A percentile compares a stretch with the other conserved stretches of the same genome.
phyloP scores from a whole-genome alignment of 2,888 invertebrate species.

The Poecilobothrus nobilitatus region DNA sequence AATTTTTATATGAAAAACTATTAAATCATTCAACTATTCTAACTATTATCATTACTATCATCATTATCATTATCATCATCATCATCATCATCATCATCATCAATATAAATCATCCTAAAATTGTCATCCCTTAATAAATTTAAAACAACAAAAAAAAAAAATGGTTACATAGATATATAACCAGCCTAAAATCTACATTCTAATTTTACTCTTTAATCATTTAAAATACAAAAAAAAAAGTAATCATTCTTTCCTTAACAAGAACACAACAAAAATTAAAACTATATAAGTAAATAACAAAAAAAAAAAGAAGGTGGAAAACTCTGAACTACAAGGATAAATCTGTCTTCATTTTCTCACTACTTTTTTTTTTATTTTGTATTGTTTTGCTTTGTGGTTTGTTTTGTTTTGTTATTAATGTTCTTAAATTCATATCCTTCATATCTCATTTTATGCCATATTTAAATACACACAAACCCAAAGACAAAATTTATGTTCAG shows the following conservation, averaged over 20 bases:
- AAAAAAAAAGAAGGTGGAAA: neutral
- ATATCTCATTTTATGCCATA: neutral
- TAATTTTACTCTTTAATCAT: slow-evolving; percentile 2
- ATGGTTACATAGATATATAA: too few species aligned
- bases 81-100: too few species aligned
- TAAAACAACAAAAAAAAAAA: too few species aligned
- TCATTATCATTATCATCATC: too few species aligned
- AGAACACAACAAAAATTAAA: too few species aligned
- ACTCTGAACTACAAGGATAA: neutral
- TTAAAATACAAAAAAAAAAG: neutral
- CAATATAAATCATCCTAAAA: too few species aligned
- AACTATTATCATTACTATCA: too few species aligned
- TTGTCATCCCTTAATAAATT: too few species aligned
- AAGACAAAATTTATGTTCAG: too few species aligned
- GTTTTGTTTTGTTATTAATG: neutral
- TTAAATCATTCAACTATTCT: too few species aligned
- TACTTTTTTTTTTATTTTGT: neutral
- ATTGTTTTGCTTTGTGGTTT: neutral
- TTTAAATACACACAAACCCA: too few species aligned
- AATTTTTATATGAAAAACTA: neutral
- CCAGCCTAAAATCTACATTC: neutral
- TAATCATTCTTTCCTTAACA: neutral
- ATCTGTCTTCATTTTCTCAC: neutral
- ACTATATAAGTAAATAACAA: too few species aligned
- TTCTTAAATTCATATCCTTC: neutral